Evolutionary conservation across 2,113 vertebrate species (phyloP).

Genomic region (Pipa parva): DNA sequence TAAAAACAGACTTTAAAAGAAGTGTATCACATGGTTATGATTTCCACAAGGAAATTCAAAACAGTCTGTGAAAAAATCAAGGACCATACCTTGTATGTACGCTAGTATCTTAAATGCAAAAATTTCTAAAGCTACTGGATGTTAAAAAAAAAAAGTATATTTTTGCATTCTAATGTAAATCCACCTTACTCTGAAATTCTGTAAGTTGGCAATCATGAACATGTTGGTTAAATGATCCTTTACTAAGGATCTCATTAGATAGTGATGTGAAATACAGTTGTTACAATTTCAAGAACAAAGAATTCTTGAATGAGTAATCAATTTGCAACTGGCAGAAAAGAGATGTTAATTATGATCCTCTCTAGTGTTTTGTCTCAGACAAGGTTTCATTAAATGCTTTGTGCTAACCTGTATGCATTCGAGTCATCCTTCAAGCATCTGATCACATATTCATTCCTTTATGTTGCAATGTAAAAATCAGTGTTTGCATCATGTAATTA

Average conservation of each 20-base stretch:
- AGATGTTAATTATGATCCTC: slow-evolving; percentile 73
- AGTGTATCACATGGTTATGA: too few species aligned
- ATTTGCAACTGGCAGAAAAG: slow-evolving; percentile 73
- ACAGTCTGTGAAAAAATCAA: too few species aligned
- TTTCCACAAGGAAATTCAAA: too few species aligned
- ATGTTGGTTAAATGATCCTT: slow-evolving; percentile 65
- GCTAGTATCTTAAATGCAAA: too few species aligned
- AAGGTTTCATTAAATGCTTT: slow-evolving; percentile 78
- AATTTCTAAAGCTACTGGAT: too few species aligned
- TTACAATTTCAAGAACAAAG: slow-evolving; percentile 73
- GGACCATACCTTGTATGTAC: too few species aligned
- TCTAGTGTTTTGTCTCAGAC: slow-evolving; percentile 69
- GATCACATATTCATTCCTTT: slow-evolving; percentile 55
- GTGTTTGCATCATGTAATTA: slow-evolving; percentile 45
- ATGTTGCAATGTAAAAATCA: slow-evolving; percentile 45
- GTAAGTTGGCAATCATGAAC: slow-evolving; percentile 66
- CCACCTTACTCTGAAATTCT: slow-evolving; percentile 64
- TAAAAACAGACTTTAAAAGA: too few species aligned
- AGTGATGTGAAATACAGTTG: slow-evolving; percentile 64
- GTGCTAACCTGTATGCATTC: slow-evolving; percentile 68
- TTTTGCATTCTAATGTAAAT: slow-evolving; percentile 60
- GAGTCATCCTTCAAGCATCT: slow-evolving; percentile 59
- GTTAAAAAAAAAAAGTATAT: slow-evolving; percentile 52
- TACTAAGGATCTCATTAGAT: slow-evolving; percentile 73
- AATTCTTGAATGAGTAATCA: slow-evolving; percentile 75